These are phyloP conservation scores for Anguilla pacifica DNA, from an alignment of 2,797 vertebrate genomes.

Conservation along the genomic window DNA sequence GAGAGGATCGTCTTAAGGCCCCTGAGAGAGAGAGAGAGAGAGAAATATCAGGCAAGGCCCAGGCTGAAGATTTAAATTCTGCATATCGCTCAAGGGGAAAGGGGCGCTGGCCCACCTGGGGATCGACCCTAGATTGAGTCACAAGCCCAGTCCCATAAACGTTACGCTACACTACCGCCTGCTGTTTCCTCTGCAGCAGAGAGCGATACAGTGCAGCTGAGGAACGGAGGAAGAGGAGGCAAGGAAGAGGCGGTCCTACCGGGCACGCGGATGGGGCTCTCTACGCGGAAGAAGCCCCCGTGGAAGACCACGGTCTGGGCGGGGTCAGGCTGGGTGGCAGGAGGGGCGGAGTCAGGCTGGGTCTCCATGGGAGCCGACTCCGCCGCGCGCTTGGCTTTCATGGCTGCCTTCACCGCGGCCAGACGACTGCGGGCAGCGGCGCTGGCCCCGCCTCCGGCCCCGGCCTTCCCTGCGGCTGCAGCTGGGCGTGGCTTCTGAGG, in stretches of 20 bases:
- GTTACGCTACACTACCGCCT: background rate
- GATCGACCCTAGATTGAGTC: no score
- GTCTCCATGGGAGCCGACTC: constrained; percentile 32
- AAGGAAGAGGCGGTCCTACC: constrained; percentile 60
- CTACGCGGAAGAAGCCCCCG: constrained; percentile 85
- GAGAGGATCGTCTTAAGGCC: constrained; percentile 61
- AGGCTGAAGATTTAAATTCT: background rate
- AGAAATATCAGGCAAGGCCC: background rate
- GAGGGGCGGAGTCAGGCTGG: constrained; percentile 28
- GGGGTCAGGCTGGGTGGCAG: constrained; percentile 52
- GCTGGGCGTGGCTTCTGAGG: constrained; percentile 60
- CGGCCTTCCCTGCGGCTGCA: constrained; percentile 49
- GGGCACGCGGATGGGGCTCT: constrained; percentile 82
- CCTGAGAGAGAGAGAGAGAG: constrained; percentile 41
- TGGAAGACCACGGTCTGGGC: constrained; percentile 74
- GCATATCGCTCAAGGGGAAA: background rate
- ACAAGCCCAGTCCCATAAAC: no score
- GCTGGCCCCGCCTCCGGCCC: constrained; percentile 53
- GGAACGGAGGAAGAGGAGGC: background rate
- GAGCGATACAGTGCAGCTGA: background rate
- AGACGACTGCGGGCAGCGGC: constrained; percentile 80
- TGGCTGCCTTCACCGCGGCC: constrained; percentile 83
- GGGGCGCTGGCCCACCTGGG: no score
- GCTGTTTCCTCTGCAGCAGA: no score
- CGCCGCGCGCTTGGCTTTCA: constrained; percentile 74